Conservation (phyloP, 2,888 invertebrate species). For the Antheraea yamamai region DNA sequence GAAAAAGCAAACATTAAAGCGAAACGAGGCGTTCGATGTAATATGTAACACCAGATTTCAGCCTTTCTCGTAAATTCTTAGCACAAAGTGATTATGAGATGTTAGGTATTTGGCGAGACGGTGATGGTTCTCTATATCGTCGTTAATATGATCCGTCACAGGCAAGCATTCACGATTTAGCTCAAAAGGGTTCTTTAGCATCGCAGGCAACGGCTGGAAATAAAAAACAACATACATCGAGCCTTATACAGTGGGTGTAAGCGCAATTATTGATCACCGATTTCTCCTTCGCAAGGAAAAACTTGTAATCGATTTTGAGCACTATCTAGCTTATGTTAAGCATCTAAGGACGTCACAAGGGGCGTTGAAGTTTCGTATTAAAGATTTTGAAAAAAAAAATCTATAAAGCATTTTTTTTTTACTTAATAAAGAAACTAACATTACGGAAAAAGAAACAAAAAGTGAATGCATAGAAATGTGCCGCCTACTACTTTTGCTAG, state of each 20-base stretch:
- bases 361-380: conserved; percentile 26
- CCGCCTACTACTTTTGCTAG: conserved; percentile 39
- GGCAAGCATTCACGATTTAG: conserved; percentile 83
- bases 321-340: conserved; percentile 67
- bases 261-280: conserved; percentile 62
- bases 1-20: conserved; percentile 76
- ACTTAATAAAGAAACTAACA: conserved; percentile 34
- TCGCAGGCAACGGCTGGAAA: conserved; percentile 83
- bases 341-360: conserved; percentile 67
- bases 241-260: conserved; percentile 76
- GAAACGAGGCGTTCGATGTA: conserved; percentile 49
- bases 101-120: conserved; percentile 77
- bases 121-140: conserved; percentile 78
- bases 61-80: conserved; percentile 64
- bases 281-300: conserved; percentile 49
- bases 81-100: conserved; percentile 77
- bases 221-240: conserved; percentile 83
- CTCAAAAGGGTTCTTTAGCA: conserved; percentile 82
- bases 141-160: conserved; percentile 82
- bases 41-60: conserved; percentile 40
- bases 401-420: conserved; percentile 28
- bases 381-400: conserved; percentile 24
- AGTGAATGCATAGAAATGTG: conserved; percentile 49
- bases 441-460: conserved; percentile 36
- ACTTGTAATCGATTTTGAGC: conserved; percentile 57